Evolutionary conservation across 2,113 vertebrate genomes (phyloP).

Genomic region (Cephalopterus ornatus): DNA sequence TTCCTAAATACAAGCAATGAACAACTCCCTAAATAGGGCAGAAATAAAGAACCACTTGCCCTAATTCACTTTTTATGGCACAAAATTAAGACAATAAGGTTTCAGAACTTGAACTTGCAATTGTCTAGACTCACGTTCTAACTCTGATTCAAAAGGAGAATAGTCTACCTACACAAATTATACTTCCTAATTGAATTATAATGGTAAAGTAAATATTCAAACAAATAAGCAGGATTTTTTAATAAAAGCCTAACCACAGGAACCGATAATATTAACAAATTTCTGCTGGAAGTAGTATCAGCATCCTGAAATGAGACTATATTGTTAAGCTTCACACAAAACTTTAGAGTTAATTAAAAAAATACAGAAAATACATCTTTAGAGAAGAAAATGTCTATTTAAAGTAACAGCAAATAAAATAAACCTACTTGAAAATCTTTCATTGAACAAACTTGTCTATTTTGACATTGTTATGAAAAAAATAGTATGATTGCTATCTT

Average conservation of each 20-base stretch:
- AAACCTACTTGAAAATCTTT: not conserved
- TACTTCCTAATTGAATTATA: slow-evolving; percentile 42
- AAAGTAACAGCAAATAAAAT: slow-evolving; percentile 2
- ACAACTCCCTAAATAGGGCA: not conserved
- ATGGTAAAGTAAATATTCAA: not conserved
- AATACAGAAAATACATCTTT: not conserved
- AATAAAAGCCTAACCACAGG: not conserved
- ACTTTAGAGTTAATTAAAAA: not conserved
- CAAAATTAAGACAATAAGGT: not conserved
- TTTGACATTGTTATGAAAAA: not conserved
- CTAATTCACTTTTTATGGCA: not conserved
- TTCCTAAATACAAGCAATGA: not conserved
- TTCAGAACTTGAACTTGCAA: slow-evolving; percentile 14
- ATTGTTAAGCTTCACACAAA: not conserved
- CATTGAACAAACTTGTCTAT: not conserved
- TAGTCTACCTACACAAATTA: slow-evolving; percentile 25
- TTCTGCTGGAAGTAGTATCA: not conserved
- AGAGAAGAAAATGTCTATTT: not conserved
- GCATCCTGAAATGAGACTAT: not conserved
- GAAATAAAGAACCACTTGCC: not conserved
- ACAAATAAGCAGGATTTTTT: not conserved
- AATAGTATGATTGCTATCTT: not conserved
- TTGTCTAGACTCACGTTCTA: slow-evolving; percentile 13
- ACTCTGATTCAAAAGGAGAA: not conserved
- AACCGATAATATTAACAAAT: not conserved